Conservation (phyloP, 1,140 invertebrate species). For the Atopsyche davidsoni region DNA sequence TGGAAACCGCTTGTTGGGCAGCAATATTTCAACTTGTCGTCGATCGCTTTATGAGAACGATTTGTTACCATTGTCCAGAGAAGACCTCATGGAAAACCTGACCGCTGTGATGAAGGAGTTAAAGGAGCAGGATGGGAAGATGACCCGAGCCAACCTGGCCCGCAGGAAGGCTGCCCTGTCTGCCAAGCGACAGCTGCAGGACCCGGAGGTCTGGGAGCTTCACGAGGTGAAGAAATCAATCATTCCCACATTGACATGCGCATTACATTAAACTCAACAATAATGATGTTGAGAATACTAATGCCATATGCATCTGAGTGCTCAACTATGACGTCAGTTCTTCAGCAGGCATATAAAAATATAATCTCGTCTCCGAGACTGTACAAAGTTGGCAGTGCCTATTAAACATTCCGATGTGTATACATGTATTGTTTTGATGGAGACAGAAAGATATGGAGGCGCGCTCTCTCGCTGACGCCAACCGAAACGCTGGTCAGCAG, state of each 20-base stretch:
- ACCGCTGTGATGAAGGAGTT: slow-evolving; percentile 15
- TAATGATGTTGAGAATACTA: no score
- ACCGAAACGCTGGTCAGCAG: slow-evolving; percentile 18
- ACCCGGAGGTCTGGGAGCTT: slow-evolving; percentile 13
- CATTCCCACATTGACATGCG: no score
- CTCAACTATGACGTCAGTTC: no score
- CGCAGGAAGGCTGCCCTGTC: slow-evolving; percentile 9
- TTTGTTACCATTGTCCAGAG: slow-evolving; percentile 15
- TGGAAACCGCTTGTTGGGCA: no score
- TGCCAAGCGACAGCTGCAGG: slow-evolving; percentile 19
- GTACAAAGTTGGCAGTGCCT: no score
- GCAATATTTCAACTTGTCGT: no score
- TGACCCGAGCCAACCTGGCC: slow-evolving; percentile 11
- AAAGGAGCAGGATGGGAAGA: slow-evolving; percentile 22
- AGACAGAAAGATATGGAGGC: slow-evolving; percentile 22
- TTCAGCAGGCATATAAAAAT: no score
- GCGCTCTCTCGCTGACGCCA: slow-evolving; percentile 17
- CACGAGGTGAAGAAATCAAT: slow-evolving; percentile 25
- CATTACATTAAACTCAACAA: no score
- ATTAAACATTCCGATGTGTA: neutral
- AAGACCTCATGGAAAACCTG: slow-evolving; percentile 18
- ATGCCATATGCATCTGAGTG: no score
- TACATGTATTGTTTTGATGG: no score
- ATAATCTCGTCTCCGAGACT: no score
- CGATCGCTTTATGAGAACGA: no score